Evolutionary conservation across 2,113 vertebrate species (phyloP).

Genomic region (Bettongia penicillata): DNA sequence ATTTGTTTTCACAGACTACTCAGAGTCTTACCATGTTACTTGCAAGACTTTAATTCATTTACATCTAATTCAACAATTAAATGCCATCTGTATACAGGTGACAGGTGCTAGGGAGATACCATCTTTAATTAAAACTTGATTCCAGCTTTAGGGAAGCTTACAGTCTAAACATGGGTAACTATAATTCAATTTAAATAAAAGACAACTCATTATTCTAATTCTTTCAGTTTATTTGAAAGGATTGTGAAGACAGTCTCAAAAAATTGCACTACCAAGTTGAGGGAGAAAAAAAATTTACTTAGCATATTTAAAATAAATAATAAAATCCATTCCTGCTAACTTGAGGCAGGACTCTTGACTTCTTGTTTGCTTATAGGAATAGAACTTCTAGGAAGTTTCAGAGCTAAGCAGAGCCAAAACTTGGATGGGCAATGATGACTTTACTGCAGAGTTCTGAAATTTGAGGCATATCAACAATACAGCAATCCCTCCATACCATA

Average conservation of each 20-base stretch:
- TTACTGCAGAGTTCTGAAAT: no score
- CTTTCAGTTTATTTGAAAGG: not conserved
- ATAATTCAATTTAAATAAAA: not conserved
- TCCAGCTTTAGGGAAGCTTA: not conserved
- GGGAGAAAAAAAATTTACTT: not conserved
- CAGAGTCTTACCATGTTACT: conserved; percentile 49
- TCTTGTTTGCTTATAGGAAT: no score
- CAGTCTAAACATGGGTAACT: not conserved
- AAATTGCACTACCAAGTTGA: not conserved
- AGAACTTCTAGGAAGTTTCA: no score
- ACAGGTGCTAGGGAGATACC: not conserved
- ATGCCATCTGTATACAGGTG: not conserved
- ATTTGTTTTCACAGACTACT: conserved; percentile 33
- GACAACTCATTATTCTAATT: not conserved
- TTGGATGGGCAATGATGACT: no score
- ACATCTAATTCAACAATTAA: not conserved
- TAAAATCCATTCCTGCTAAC: no score
- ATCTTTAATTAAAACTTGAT: not conserved
- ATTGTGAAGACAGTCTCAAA: not conserved
- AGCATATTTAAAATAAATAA: no score
- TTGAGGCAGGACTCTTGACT: no score
- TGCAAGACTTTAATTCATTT: not conserved
- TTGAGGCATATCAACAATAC: no score
- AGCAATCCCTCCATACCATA: no score
- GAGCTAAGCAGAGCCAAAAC: no score